Evolutionary conservation across 2,888 invertebrate species (phyloP).

Genomic region (Tetanocera ferruginea): DNA sequence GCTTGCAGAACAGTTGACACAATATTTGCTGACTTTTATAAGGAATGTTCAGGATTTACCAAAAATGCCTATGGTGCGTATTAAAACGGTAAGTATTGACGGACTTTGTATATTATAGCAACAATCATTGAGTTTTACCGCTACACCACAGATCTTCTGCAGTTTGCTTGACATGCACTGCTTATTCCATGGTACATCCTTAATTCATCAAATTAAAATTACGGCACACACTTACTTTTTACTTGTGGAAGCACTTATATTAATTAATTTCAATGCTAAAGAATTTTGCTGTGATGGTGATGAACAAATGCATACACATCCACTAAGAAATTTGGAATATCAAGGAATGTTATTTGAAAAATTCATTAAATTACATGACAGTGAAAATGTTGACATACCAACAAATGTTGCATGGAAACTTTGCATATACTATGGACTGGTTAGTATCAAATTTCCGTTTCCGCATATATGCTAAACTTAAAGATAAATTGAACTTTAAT

Average conservation of each 20-base stretch:
- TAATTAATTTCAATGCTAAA: constrained; percentile 23
- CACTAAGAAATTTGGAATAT: constrained; percentile 41
- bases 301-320: constrained; percentile 43
- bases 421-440: constrained; percentile 48
- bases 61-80: constrained; percentile 36
- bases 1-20: constrained; percentile 26
- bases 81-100: constrained; percentile 43
- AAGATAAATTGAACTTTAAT: constrained; percentile 10
- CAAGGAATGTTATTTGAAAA: constrained; percentile 43
- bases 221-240: not conserved
- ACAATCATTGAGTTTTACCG: not conserved
- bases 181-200: not conserved
- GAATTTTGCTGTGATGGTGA: not conserved
- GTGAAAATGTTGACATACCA: constrained; percentile 34
- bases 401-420: constrained; percentile 47
- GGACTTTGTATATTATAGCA: not conserved
- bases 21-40: constrained; percentile 30
- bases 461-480: not conserved
- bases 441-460: constrained; percentile 25
- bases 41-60: constrained; percentile 30
- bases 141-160: constrained; percentile 42
- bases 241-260: constrained; percentile 25
- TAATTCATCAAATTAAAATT: not conserved
- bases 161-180: constrained; percentile 37
- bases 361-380: constrained; percentile 44